phyloP scores from a whole-genome alignment of 1,140 invertebrate genomes.

The Melipona quadrifasciata region DNA sequence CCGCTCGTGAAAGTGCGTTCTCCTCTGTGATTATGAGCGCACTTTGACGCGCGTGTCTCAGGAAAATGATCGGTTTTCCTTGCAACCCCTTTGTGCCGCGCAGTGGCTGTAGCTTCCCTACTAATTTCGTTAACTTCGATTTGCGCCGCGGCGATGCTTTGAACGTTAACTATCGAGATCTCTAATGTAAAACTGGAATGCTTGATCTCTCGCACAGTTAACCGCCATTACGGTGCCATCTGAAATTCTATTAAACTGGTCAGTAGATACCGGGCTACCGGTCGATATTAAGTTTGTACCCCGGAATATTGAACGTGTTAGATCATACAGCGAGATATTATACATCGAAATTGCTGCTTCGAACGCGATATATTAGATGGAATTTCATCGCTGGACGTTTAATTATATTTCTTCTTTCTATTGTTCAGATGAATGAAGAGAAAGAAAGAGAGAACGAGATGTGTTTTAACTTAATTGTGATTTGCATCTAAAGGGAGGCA shows the following conservation, averaged over 20 bases:
- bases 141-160: background rate
- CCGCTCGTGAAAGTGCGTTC: background rate
- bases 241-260: conserved; percentile 42
- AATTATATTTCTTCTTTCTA: background rate
- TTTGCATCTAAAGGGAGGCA: too few species aligned
- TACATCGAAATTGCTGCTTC: conserved; percentile 17
- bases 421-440: background rate
- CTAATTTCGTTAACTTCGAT: conserved; percentile 28
- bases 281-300: conserved; percentile 36
- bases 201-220: background rate
- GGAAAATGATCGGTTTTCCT: conserved; percentile 19
- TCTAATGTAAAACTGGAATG: conserved; percentile 8
- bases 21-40: conserved; percentile 21
- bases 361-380: background rate
- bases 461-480: too few species aligned
- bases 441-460: too few species aligned
- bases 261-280: background rate
- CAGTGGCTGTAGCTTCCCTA: background rate
- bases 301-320: conserved; percentile 31
- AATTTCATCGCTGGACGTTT: background rate
- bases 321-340: conserved; percentile 20
- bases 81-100: background rate
- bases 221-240: background rate
- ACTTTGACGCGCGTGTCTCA: background rate
- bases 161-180: background rate